These are phyloP conservation scores for Xestobium rufovillosum DNA, from an alignment of 2,888 invertebrate species.

Conservation along the genomic window DNA sequence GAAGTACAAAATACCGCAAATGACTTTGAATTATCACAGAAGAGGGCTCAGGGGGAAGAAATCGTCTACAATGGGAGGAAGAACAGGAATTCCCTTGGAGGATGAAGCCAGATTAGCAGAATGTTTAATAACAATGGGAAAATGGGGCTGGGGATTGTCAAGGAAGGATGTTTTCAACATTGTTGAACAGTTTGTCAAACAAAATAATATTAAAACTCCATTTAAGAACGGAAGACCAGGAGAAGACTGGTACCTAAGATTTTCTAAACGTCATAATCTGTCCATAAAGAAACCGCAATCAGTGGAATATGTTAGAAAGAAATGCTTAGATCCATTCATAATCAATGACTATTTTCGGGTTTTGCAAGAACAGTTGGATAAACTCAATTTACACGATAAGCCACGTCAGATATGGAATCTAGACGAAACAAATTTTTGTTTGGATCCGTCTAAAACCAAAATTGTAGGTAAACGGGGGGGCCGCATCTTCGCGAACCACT, in stretches of 20 bases:
- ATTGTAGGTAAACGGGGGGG: slow-evolving; percentile 18
- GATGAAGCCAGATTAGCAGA: too few relatives aligned
- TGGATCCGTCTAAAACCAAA: slow-evolving; percentile 18
- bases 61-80: too few relatives aligned
- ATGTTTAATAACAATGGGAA: slow-evolving; percentile 1
- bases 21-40: too few relatives aligned
- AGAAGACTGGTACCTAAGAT: slow-evolving; percentile 29
- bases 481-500: slow-evolving; percentile 20
- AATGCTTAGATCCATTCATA: slow-evolving; percentile 22
- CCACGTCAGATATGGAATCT: slow-evolving; percentile 22
- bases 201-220: slow-evolving; percentile 26
- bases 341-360: slow-evolving; percentile 12
- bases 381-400: slow-evolving; percentile 15
- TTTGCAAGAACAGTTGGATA: slow-evolving; percentile 11
- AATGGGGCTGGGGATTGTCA: slow-evolving; percentile 29
- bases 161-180: slow-evolving; percentile 28
- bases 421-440: slow-evolving; percentile 18
- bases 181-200: slow-evolving; percentile 26
- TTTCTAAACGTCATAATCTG: slow-evolving; percentile 29
- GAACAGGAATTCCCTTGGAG: too few relatives aligned
- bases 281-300: slow-evolving; percentile 33
- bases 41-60: too few relatives aligned
- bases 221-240: slow-evolving; percentile 31
- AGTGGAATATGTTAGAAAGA: slow-evolving; percentile 28
- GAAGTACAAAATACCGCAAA: too few relatives aligned